phyloP scores from a whole-genome alignment of 2,888 invertebrate species.

The Aspidiotus rigidus region DNA sequence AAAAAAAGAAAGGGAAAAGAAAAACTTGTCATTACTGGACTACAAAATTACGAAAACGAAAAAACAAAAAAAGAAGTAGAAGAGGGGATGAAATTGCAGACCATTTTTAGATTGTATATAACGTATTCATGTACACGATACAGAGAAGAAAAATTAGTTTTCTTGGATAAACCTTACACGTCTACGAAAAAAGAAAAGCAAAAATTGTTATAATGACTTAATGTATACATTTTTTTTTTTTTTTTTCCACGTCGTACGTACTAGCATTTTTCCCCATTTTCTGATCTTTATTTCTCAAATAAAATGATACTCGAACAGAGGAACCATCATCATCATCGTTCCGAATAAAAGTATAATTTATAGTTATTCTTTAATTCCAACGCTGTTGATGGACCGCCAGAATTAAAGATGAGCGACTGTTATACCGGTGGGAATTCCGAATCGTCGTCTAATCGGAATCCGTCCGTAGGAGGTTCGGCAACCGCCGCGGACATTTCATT shows the following conservation, averaged over 20 bases:
- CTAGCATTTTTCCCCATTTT: no score
- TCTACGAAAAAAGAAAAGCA: constrained; percentile 6
- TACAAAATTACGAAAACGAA: constrained; percentile 5
- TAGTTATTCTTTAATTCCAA: constrained; percentile 32
- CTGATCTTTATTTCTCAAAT: not conserved
- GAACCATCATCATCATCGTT: not conserved
- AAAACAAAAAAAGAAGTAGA: constrained; percentile 15
- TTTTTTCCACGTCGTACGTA: not conserved
- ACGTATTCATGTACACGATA: no score
- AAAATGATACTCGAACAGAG: not conserved
- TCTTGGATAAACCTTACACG: no score
- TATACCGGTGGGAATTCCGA: constrained; percentile 70
- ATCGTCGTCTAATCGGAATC: constrained; percentile 69
- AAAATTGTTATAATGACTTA: constrained; percentile 14
- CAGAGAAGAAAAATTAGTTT: no score
- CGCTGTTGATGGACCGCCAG: constrained; percentile 15
- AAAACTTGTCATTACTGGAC: not conserved
- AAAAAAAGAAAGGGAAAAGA: not conserved
- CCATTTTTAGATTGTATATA: no score
- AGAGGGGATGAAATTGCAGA: not conserved
- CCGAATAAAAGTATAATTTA: constrained; percentile 30
- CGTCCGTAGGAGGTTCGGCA: constrained; percentile 57
- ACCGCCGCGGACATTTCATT: constrained; percentile 64
- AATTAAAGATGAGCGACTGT: constrained; percentile 31
- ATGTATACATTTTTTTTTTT: not conserved